Percentiles rank a stretch among this genome's conserved stretches.
Evolutionary conservation across 2,797 vertebrate species (phyloP).

Genomic region (Halcyon leucocephala): DNA sequence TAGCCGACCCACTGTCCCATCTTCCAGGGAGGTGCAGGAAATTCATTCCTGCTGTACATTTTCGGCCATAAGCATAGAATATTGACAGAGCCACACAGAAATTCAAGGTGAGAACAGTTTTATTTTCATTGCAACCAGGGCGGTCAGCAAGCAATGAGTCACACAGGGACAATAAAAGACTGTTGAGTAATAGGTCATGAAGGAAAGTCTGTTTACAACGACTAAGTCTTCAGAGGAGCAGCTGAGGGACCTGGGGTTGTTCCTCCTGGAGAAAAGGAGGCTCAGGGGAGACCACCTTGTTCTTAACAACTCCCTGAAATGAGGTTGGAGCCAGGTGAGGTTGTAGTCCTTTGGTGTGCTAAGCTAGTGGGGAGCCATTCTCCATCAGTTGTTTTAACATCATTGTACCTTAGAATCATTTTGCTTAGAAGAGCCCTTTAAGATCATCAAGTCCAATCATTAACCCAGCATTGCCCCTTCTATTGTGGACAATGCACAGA

Average conservation of each 20-base stretch:
- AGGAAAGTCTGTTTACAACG: not conserved
- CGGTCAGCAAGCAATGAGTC: not conserved
- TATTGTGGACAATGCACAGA: not conserved
- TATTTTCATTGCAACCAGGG: not conserved
- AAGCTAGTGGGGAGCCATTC: not conserved
- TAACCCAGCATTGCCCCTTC: not conserved
- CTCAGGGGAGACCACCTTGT: not conserved
- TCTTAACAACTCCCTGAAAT: not conserved
- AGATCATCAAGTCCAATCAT: not conserved
- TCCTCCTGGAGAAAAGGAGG: not conserved
- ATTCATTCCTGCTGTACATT: not conserved
- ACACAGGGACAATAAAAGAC: not conserved
- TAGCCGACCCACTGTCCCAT: not conserved
- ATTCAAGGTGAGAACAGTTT: not conserved
- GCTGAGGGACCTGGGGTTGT: not conserved
- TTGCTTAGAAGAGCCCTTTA: not conserved
- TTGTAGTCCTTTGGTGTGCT: not conserved
- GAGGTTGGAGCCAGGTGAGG: not conserved
- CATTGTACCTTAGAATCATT: not conserved
- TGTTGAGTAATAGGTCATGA: not conserved
- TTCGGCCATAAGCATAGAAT: fast-evolving
- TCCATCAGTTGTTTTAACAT: not conserved
- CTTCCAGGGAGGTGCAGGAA: not conserved
- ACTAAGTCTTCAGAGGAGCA: not conserved
- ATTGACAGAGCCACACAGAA: not conserved